Percentiles rank a stretch among this genome's conserved stretches.
Conservation (phyloP, 2,888 invertebrate species). For the Thysanoteuthis rhombus region DNA sequence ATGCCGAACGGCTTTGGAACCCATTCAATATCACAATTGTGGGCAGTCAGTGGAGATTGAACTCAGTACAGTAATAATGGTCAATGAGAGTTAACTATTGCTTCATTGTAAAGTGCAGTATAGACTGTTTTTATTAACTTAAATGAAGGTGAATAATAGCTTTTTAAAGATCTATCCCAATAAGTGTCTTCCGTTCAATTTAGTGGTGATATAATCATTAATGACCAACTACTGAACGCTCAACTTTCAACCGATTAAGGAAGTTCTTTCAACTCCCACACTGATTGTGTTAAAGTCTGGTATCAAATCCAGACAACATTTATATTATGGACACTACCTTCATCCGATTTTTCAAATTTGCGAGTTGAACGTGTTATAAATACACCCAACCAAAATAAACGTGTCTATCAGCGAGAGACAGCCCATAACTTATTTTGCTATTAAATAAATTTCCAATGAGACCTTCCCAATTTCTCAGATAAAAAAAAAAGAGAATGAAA, state of each 20-base stretch:
- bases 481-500: not conserved
- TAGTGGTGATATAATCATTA: too few relatives aligned
- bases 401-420: not conserved
- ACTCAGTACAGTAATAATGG: too few relatives aligned
- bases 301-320: not conserved
- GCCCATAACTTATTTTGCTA: not conserved
- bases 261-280: not conserved
- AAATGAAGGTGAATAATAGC: too few relatives aligned
- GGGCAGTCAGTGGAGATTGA: too few relatives aligned
- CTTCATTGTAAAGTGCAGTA: too few relatives aligned
- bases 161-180: too few relatives aligned
- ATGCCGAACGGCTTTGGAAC: too few relatives aligned
- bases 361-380: not conserved
- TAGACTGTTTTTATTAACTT: too few relatives aligned
- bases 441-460: not conserved
- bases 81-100: too few relatives aligned
- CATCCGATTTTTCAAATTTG: not conserved
- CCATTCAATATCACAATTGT: too few relatives aligned
- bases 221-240: too few relatives aligned
- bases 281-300: not conserved
- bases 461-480: not conserved
- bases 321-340: not conserved
- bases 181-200: too few relatives aligned
- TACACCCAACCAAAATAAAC: not conserved
- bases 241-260: not conserved